Evolutionary conservation across 2,888 invertebrate genomes (phyloP), one percentile per base, ranked within the genome.

Genomic region (Eupithecia exiguata): DNA sequence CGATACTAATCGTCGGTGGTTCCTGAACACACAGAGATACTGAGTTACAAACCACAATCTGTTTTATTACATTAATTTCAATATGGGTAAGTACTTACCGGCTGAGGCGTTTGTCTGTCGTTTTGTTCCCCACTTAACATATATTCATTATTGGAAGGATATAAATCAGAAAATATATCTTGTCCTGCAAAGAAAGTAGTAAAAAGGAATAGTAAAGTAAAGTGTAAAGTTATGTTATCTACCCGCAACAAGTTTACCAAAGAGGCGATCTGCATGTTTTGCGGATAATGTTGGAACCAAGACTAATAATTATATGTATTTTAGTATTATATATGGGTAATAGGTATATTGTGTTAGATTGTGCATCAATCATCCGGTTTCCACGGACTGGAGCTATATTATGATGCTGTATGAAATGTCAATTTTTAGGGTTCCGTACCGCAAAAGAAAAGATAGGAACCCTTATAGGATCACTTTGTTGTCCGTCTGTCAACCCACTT

Each of bases 41-140:
- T 53, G 71, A 61, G 30, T 67, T 66, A 43, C 36, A 63, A 71
- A 63, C 36, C 69, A 58, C 12, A 58, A 58, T 25, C 58, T 58
- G 12, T 25, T 58, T 58, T 5, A 25, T 25, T 14, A 58, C 5
- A 25, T 5, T 25, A 5, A 14, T 58, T 5, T 25, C 12, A 12
- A 58, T 25, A 25, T 21, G 58, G 53, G 12, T 14, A 25, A 58
- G 67, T 82, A 91, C 92, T 89, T 88, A 92, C 94, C 81, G 94
- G 91, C 83, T 95, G 95, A 68, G 95, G 94, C 53, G 94, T 95
- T 83, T 95, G 95, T 78, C 95, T 90, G 83, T 95, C 95, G 82
- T 90, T 95, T 68, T 92, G 88, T 78, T 95, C 95, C 76, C 90
- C 92, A 84, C 90, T 91, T 79, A 90, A 82, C 82, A 89, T 88